phyloP scores from a whole-genome alignment of 2,797 vertebrate genomes.

The Platalea minor region DNA sequence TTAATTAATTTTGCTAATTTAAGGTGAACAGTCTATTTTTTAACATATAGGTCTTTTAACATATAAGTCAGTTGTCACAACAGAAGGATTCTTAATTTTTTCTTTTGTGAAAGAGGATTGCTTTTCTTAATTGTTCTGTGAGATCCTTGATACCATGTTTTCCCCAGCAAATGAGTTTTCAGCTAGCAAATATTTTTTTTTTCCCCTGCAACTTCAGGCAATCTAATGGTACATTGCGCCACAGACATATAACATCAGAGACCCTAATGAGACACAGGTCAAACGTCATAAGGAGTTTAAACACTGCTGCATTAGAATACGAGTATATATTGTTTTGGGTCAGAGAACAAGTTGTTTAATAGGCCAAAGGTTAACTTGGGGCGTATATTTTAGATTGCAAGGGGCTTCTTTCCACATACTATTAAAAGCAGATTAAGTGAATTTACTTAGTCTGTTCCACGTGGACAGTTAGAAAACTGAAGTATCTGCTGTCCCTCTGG shows the following conservation, averaged over 20 bases:
- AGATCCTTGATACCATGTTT: background rate
- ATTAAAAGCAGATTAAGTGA: conserved; percentile 6
- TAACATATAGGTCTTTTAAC: background rate
- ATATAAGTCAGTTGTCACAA: background rate
- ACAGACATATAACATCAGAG: background rate
- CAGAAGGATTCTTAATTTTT: background rate
- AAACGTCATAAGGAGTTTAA: background rate
- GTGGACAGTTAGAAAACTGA: background rate
- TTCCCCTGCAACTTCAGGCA: background rate
- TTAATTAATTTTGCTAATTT: background rate
- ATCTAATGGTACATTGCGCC: background rate
- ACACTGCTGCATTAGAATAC: background rate
- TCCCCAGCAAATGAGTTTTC: background rate
- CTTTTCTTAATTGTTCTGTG: background rate
- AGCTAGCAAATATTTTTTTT: background rate
- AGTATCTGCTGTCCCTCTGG: background rate
- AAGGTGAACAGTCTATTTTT: background rate
- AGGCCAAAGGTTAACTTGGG: background rate
- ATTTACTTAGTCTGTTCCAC: background rate
- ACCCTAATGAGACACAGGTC: conserved; percentile 14
- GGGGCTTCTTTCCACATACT: background rate
- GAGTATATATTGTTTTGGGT: conserved; percentile 15
- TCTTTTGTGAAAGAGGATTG: background rate
- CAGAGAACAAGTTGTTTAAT: conserved; percentile 35
- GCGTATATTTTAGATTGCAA: background rate